phyloP scores from a whole-genome alignment of 2,888 invertebrate species.

The Fabriciana adippe region DNA sequence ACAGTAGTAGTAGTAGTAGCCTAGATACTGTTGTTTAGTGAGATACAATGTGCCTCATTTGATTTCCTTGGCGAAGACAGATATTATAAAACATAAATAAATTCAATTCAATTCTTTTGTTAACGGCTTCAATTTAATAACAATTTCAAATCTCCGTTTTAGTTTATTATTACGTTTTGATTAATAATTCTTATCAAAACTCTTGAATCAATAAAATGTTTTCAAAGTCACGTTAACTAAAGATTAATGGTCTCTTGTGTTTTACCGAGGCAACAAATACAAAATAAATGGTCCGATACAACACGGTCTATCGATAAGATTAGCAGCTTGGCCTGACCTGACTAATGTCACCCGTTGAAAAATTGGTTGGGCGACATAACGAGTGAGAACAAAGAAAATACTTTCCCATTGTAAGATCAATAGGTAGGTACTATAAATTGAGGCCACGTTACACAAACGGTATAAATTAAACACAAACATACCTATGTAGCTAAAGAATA shows the following conservation, averaged over 20 bases:
- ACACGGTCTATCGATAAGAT: constrained; percentile 22
- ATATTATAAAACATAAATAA: no score
- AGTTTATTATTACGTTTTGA: neutral
- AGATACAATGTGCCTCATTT: no score
- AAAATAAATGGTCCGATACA: constrained; percentile 20
- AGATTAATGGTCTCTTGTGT: constrained; percentile 19
- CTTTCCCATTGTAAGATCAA: constrained; percentile 1
- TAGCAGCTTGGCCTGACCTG: constrained; percentile 14
- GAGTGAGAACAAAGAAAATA: constrained; percentile 14
- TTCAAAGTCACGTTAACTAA: constrained; percentile 18
- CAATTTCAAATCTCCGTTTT: neutral
- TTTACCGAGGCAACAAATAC: constrained; percentile 18
- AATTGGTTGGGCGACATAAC: constrained; percentile 17
- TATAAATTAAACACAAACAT: no score
- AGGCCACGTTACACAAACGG: no score
- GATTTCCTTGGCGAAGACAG: no score
- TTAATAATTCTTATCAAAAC: neutral
- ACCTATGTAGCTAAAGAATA: no score
- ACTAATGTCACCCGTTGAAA: constrained; percentile 15
- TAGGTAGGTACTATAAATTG: neutral
- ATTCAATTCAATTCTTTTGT: no score
- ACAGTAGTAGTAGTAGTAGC: no score
- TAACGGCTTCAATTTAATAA: neutral
- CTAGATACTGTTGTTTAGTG: no score
- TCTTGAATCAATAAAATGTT: constrained; percentile 5